These are phyloP conservation scores for Nasua narica DNA, from an alignment of 2,797 vertebrate species.

Conservation along the genomic window DNA sequence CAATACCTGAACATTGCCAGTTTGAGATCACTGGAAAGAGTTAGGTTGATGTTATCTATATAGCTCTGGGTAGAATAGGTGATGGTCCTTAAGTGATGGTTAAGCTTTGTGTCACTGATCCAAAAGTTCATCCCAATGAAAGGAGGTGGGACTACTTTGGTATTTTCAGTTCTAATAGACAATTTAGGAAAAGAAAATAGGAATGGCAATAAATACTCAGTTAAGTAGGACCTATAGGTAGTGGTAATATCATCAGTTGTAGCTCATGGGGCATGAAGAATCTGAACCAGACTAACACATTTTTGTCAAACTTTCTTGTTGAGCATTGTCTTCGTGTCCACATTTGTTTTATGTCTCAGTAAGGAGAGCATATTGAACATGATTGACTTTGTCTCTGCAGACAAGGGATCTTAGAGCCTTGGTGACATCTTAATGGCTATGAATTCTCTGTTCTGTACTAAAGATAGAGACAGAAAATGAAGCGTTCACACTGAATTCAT, in stretches of 20 bases:
- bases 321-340: background rate
- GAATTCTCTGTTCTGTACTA: conserved; percentile 46
- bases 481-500: conserved; percentile 49
- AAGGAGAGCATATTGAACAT: background rate
- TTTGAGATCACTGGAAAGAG: background rate
- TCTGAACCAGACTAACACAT: background rate
- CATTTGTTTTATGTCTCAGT: conserved; percentile 34
- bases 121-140: background rate
- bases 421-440: background rate
- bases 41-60: background rate
- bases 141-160: background rate
- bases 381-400: conserved; percentile 58
- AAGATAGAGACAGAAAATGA: conserved; percentile 45
- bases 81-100: background rate
- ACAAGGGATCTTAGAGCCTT: conserved; percentile 25
- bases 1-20: background rate
- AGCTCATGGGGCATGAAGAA: background rate
- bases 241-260: background rate
- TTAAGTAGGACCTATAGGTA: background rate
- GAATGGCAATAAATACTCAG: background rate
- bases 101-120: background rate
- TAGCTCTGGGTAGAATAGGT: background rate
- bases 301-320: background rate
- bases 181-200: background rate
- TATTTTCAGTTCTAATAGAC: background rate